A percentile compares a stretch with the other conserved stretches of the same genome.
phyloP scores from a whole-genome alignment of 2,888 invertebrate genomes.

The Argyresthia goedartella region DNA sequence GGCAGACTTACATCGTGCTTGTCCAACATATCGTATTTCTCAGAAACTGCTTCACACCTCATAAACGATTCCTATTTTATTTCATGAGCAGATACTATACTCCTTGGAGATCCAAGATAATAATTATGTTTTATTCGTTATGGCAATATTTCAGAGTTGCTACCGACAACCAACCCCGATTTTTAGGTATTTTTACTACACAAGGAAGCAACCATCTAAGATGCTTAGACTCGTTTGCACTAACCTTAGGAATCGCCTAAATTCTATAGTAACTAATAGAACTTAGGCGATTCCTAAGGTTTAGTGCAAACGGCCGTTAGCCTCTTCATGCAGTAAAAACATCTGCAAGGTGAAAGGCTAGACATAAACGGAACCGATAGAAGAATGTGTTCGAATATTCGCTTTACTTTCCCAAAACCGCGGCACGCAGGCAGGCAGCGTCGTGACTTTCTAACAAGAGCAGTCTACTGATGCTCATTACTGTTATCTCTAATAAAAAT shows the following conservation, averaged over 20 bases:
- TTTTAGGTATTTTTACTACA: background rate
- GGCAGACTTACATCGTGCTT: background rate
- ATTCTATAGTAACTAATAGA: no score
- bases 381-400: slow-evolving; percentile 35
- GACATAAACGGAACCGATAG: slow-evolving; percentile 22
- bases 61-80: background rate
- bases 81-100: no score
- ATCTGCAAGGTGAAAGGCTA: slow-evolving; percentile 27
- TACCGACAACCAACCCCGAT: background rate
- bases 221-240: no score
- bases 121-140: background rate
- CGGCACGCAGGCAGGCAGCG: slow-evolving; percentile 23
- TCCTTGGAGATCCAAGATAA: no score
- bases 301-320: no score
- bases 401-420: slow-evolving; percentile 44
- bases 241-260: no score
- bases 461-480: slow-evolving; percentile 12
- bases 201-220: background rate
- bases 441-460: slow-evolving; percentile 29
- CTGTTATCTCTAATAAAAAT: slow-evolving; percentile 32
- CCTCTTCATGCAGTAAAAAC: no score
- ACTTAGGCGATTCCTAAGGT: no score
- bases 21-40: background rate
- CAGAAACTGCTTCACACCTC: slow-evolving; percentile 1
- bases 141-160: background rate